A percentile compares a stretch with the other conserved stretches of the same genome.
phyloP scores from a whole-genome alignment of 2,797 vertebrate genomes.

The Ctenopoma multispine region DNA sequence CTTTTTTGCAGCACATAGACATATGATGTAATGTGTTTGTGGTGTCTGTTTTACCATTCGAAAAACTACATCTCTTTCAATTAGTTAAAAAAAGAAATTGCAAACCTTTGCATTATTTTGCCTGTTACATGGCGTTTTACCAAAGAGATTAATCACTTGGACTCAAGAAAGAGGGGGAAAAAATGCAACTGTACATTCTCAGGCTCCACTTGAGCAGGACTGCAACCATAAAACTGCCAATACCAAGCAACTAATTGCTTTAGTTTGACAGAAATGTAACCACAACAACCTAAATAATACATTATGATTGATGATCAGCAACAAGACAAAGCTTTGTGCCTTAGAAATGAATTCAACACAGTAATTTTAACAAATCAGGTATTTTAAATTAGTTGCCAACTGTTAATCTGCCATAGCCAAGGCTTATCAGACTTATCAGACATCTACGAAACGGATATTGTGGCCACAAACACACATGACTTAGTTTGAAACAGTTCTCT shows the following conservation, averaged over 20 bases:
- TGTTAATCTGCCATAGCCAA: constrained; percentile 24
- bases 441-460: neutral
- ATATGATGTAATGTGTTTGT: neutral
- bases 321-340: neutral
- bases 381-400: neutral
- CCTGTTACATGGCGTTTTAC: constrained; percentile 41
- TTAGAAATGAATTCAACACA: constrained; percentile 7
- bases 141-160: constrained; percentile 40
- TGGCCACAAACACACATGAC: neutral
- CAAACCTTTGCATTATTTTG: constrained; percentile 34
- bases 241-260: constrained; percentile 34
- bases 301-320: constrained; percentile 23
- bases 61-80: constrained; percentile 11
- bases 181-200: constrained; percentile 26
- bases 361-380: neutral
- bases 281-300: constrained; percentile 17
- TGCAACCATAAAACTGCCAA: constrained; percentile 48
- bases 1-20: neutral
- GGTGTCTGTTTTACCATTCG: constrained; percentile 13
- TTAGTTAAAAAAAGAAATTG: constrained; percentile 11
- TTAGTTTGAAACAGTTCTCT: neutral
- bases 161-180: constrained; percentile 5
- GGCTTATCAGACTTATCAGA: neutral
- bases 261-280: constrained; percentile 30
- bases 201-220: constrained; percentile 26